Evolutionary conservation across 2,888 invertebrate species (phyloP), one percentile per base, ranked within the genome.

Genomic region (Helobdella robusta): DNA sequence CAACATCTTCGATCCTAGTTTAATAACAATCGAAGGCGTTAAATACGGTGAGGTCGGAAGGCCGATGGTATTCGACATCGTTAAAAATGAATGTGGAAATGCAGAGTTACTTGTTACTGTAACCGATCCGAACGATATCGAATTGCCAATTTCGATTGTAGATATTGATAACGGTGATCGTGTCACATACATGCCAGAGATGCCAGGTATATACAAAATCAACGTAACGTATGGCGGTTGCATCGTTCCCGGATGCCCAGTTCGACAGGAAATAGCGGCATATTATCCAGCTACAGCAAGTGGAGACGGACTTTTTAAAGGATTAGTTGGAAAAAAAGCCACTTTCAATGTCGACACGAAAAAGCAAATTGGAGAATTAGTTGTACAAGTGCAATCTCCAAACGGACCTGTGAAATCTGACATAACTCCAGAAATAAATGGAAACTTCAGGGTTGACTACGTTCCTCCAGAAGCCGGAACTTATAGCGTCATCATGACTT

Each of bases 61-160:
- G 50, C 67, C 69, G 32, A 76, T 76, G 36, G 73, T 73, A n/a
- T 74, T 78, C 68, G 73, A 74, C 68, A 73, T 94, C 71, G 87
- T 88, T 76, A 86, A 88, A 65, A 86, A 87, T 72, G 88, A 89
- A 73, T 89, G 93, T n/a, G 94, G 95, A n/a, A 83, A 86, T 65
- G 92, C 91, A 0, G 91, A 93, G 73, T 80, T 94, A 64, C 91
- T 91, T 75, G 87, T 91, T 66, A 84, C 85, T 50, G 89, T 91
- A 48, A 87, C 89, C 48, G 89, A 90, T 71, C 90, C 94, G 85
- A 87, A 68, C 85, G 91, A 68, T 83, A 89, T 20, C 73, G 85
- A 58, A 67, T 82, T 94, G 40, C 88, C 90, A 0, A 85, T 91
- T 2, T 87, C 89, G 75, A 85, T 91, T 18, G 74, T 75, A 35